phyloP scores from a whole-genome alignment of 2,797 vertebrate genomes.

The Rhinatrema bivittatum region DNA sequence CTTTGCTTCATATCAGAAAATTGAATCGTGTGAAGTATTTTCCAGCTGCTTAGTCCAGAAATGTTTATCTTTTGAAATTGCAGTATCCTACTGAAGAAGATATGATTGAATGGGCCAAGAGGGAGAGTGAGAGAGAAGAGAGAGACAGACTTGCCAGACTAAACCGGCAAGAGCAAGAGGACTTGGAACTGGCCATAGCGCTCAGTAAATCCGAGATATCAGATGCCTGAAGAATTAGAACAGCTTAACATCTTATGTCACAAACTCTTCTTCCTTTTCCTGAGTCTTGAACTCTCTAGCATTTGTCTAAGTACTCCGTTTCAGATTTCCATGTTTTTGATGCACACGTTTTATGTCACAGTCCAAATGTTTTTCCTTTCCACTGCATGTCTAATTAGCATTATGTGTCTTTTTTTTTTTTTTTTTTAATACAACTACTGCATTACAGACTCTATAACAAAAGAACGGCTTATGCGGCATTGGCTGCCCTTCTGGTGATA shows the following conservation, averaged over 20 bases:
- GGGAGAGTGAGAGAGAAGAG: slow-evolving; percentile 95
- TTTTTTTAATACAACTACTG: too few species aligned
- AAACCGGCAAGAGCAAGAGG: slow-evolving; percentile 94
- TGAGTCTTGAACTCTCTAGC: slow-evolving; percentile 46
- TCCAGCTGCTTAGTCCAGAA: slow-evolving; percentile 3
- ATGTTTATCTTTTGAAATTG: slow-evolving; percentile 46
- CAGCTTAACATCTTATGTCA: slow-evolving; percentile 24
- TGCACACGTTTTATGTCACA: too few species aligned
- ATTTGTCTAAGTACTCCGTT: slow-evolving; percentile 50
- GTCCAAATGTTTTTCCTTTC: too few species aligned
- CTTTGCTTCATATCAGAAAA: too few species aligned
- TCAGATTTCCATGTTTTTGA: slow-evolving; percentile 45
- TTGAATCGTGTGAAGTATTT: too few species aligned
- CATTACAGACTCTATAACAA: too few species aligned
- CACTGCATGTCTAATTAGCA: too few species aligned
- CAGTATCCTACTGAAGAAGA: slow-evolving; percentile 97
- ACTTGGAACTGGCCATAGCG: slow-evolving; percentile 96
- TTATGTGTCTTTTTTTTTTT: too few species aligned
- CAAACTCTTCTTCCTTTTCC: slow-evolving; percentile 30
- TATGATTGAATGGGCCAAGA: slow-evolving; percentile 98
- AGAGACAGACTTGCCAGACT: slow-evolving; percentile 87
- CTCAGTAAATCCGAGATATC: slow-evolving; percentile 98
- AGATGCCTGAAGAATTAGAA: slow-evolving; percentile 63
- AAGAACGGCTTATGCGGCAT: too few species aligned
- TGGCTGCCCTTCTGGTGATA: too few species aligned